Base-by-base conservation (phyloP, 2,113 vertebrate species). In the Canis aureus region DNA sequence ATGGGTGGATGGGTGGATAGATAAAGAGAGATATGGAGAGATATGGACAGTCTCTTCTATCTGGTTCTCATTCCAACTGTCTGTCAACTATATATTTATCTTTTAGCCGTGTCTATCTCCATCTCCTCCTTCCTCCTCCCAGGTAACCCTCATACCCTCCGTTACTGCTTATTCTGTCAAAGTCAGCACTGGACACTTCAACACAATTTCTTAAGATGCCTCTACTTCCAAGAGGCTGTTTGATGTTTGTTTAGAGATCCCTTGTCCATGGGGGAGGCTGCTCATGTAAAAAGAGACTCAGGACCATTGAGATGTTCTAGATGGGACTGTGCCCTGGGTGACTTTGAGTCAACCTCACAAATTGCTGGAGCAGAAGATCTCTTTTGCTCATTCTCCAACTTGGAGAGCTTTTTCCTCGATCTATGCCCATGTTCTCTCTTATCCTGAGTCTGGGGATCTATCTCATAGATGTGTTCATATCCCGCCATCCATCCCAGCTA, bases 381-480 rank as follows among this genome's bases (percentile, higher is more conserved):
- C 76, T 66, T 49, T 57, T 23, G 51, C n/a, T 60, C 20, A 8
- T 23, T 93, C 66, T 82, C 57, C 20, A 32, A 0, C 8, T 11
- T 5, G 5, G 20, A 53, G 23, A 55, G 38, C 5, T 25, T 20
- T 29, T 27, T 93, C 60, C 22, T 16, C 3, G 43, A 11, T 15
- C 5, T 35, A 5, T 7, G 10, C 5, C 25, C 13, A 3, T 12
- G 1, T 25, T 55, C 11, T 5, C n/a, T 71, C 38, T 69, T 22
- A 5, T 1, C 49, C 8, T 2, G 2, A 59, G 8, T 13, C 32
- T 23, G 10, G 19, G 12, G 23, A 2, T 62, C 8, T 8, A 1
- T 5, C 20, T 83, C 10, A 22, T 3, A 0, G 35, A 66, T 67
- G 16, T 53, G 25, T 27, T 59, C 23, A 59, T 5, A 55, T 16